These are phyloP conservation scores for Volucella zonaria DNA, from an alignment of 2,888 invertebrate genomes.

Conservation along the genomic window DNA sequence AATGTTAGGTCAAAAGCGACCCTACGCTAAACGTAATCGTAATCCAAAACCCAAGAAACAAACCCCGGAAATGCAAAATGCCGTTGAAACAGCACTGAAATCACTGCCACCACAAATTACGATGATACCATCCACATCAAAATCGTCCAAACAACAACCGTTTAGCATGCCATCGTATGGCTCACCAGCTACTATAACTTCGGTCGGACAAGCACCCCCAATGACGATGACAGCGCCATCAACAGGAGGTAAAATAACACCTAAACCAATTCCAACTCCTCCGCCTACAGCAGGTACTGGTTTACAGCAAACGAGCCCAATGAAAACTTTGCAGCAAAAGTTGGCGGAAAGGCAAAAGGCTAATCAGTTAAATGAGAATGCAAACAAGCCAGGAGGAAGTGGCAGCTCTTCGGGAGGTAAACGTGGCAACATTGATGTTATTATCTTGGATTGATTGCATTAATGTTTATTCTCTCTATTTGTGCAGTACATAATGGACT, in stretches of 20 bases:
- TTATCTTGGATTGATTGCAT: conserved; percentile 76
- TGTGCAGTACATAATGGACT: conserved; percentile 47
- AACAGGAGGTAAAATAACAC: conserved; percentile 47
- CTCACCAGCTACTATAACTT: conserved; percentile 61
- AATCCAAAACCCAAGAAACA: conserved; percentile 73
- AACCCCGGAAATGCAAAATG: conserved; percentile 43
- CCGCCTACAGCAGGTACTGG: conserved; percentile 36
- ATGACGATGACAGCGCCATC: conserved; percentile 53
- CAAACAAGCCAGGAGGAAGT: conserved; percentile 58
- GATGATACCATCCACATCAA: conserved; percentile 62
- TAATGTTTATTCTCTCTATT: conserved; percentile 52
- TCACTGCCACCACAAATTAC: conserved; percentile 64
- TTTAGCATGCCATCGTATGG: conserved; percentile 58
- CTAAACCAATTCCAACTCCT: conserved; percentile 49
- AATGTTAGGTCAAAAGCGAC: conserved; percentile 72
- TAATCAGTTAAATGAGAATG: conserved; percentile 75
- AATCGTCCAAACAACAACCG: conserved; percentile 41
- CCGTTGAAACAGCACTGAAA: conserved; percentile 56
- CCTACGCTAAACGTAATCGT: conserved; percentile 74
- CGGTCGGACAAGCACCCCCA: conserved; percentile 58
- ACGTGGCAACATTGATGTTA: conserved; percentile 75
- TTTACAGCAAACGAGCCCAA: conserved; percentile 83
- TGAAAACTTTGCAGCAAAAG: conserved; percentile 88
- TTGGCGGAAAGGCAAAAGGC: conserved; percentile 86
- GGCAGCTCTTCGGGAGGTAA: conserved; percentile 67